A percentile compares a stretch with the other conserved stretches of the same genome.
Conservation (phyloP, 2,113 vertebrate genomes). For the Oryzias melastigma region DNA sequence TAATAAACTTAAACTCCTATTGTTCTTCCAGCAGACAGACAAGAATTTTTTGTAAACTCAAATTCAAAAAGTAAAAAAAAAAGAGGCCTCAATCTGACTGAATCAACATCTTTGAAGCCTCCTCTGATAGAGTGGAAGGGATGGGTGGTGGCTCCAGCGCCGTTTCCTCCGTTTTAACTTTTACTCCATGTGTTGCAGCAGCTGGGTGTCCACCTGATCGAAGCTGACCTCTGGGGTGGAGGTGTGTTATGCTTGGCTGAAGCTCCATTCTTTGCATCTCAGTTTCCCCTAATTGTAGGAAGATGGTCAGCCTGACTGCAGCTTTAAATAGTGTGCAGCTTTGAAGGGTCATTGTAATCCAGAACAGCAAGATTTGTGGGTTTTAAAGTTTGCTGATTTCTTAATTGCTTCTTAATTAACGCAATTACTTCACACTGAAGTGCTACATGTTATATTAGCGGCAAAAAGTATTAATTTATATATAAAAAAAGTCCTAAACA, state of each 20-base stretch:
- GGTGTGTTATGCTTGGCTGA: constrained; percentile 75
- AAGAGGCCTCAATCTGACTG: not conserved
- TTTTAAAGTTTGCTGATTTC: too few relatives aligned
- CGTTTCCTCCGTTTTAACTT: constrained; percentile 39
- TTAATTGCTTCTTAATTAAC: too few relatives aligned
- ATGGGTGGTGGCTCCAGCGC: constrained; percentile 55
- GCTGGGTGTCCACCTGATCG: constrained; percentile 48
- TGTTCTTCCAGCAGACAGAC: constrained; percentile 9
- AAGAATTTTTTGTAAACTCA: constrained; percentile 1
- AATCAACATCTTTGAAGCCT: constrained; percentile 50
- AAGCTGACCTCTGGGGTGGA: constrained; percentile 32
- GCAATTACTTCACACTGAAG: too few relatives aligned
- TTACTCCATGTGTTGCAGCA: constrained; percentile 16
- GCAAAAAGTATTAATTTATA: too few relatives aligned
- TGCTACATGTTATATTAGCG: too few relatives aligned
- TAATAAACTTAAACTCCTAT: not conserved
- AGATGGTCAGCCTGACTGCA: constrained; percentile 40
- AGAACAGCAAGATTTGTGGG: too few relatives aligned
- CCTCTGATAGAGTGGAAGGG: constrained; percentile 44
- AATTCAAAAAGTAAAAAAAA: constrained; percentile 11
- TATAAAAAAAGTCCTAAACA: too few relatives aligned
- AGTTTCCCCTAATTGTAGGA: constrained; percentile 75
- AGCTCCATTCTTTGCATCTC: constrained; percentile 13
- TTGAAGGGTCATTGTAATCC: not conserved
- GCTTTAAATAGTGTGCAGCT: constrained; percentile 56